Base-by-base conservation (phyloP, 2,797 vertebrate genomes). In the Huso huso region DNA sequence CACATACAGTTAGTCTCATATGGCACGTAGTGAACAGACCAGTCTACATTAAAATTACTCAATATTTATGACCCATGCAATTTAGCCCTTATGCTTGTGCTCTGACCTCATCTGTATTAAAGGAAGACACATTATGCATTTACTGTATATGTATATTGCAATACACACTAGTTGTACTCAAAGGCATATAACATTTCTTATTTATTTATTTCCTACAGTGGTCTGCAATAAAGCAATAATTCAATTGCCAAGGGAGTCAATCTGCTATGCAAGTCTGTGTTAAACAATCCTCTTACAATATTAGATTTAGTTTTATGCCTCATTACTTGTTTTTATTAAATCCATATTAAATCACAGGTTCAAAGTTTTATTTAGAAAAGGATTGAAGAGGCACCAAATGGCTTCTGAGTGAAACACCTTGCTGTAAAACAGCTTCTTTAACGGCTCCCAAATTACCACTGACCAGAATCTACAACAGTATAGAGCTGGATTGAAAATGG, bases 281-380 rank as follows among this genome's bases (percentile, higher is more conserved):
- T 68, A 55, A 37, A 5, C 37, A 37, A 61, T 49, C 63, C 61
- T 18, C 55, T 64, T 64, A 66, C 61, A 62, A 65, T 60, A 64
- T 70, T 77, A 71, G 59, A 70, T 68, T 67, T 69, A 63, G 62
- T 62, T 65, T 66, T 71, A 68, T 72, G 51, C 61, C 66, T 69
- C 68, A 70, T 62, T 62, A 62, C 68, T 70, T 64, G 65, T 66
- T 74, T 73, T 71, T 48, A 62, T 62, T 62, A 18, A 69, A 69
- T 69, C 15, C 68, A 59, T 50, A 49, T 49, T 64, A 64, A 63
- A 69, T 63, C 62, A 18, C 62, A 62, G 49, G 57, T 49, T 51
- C 65, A 70, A 51, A 64, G 3, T 63, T 69, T 69, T 63, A 66
- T 51, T 66, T 63, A 49, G 62, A 51, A 53, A 59, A 9, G 61